Conservation (phyloP, 2,113 vertebrate genomes). For the Cynopterus brachyotis region DNA sequence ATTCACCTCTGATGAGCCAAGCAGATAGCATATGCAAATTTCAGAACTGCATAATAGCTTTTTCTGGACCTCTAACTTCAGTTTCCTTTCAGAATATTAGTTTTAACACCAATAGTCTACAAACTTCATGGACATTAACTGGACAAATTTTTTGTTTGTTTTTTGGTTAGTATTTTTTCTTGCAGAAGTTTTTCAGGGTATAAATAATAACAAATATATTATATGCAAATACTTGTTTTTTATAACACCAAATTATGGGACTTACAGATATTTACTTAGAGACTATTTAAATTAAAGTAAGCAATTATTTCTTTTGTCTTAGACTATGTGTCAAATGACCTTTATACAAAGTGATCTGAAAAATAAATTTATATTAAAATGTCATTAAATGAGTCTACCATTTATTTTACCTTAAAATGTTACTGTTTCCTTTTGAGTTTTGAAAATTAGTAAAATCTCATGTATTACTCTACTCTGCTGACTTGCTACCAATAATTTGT, state of each 20-base stretch:
- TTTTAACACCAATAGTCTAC: slow-evolving; percentile 58
- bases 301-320: background rate
- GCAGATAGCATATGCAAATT: slow-evolving; percentile 72
- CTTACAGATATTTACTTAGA: background rate
- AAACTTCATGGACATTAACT: slow-evolving; percentile 39
- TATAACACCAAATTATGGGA: background rate
- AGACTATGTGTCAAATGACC: background rate
- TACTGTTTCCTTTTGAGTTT: background rate
- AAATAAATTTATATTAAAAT: slow-evolving; percentile 17
- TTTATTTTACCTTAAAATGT: background rate
- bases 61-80: slow-evolving; percentile 74
- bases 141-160: background rate
- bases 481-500: background rate
- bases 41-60: slow-evolving; percentile 62
- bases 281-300: slow-evolving; percentile 8
- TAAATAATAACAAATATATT: slow-evolving; percentile 1
- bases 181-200: background rate
- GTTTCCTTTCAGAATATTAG: slow-evolving; percentile 72
- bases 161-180: background rate
- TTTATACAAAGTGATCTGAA: background rate
- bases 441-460: background rate
- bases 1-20: slow-evolving; percentile 74
- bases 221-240: background rate
- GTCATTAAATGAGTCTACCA: background rate
- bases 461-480: background rate